Conservation (phyloP, 2,888 invertebrate genomes). For the Azorinus chamasolen region DNA sequence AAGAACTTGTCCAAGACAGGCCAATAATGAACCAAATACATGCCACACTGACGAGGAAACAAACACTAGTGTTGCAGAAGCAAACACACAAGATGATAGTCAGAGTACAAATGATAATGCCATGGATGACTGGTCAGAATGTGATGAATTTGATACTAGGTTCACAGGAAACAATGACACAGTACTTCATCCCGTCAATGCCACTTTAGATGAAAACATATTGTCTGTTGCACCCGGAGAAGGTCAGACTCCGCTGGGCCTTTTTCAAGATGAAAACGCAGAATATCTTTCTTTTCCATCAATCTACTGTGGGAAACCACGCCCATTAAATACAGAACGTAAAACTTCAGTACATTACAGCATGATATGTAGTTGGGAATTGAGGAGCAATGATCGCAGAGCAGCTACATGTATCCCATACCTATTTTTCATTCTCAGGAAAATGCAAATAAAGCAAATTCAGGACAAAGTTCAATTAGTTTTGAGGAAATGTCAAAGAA, state of each 20-base stretch:
- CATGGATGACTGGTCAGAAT: constrained; percentile 39
- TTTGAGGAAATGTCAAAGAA: constrained; percentile 39
- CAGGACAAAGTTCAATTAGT: constrained; percentile 30
- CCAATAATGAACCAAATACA: no score
- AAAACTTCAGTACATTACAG: constrained; percentile 35
- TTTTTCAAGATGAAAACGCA: constrained; percentile 31
- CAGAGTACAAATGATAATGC: background rate
- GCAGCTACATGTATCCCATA: constrained; percentile 28
- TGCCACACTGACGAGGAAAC: background rate
- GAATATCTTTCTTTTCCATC: constrained; percentile 45
- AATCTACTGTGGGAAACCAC: constrained; percentile 34
- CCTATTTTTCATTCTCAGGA: constrained; percentile 37
- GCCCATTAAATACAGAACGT: constrained; percentile 21
- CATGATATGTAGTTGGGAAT: constrained; percentile 43
- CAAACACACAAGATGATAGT: background rate
- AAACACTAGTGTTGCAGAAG: background rate
- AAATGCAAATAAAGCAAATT: constrained; percentile 40
- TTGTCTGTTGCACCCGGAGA: constrained; percentile 44
- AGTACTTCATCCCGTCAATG: constrained; percentile 30
- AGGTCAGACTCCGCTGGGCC: constrained; percentile 30
- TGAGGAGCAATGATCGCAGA: constrained; percentile 38
- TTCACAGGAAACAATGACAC: constrained; percentile 41
- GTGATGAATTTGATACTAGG: constrained; percentile 16
- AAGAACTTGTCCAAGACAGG: no score
- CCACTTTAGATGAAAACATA: constrained; percentile 27